Base-by-base conservation (phyloP, 2,888 invertebrate species). In the Timema cristinae region DNA sequence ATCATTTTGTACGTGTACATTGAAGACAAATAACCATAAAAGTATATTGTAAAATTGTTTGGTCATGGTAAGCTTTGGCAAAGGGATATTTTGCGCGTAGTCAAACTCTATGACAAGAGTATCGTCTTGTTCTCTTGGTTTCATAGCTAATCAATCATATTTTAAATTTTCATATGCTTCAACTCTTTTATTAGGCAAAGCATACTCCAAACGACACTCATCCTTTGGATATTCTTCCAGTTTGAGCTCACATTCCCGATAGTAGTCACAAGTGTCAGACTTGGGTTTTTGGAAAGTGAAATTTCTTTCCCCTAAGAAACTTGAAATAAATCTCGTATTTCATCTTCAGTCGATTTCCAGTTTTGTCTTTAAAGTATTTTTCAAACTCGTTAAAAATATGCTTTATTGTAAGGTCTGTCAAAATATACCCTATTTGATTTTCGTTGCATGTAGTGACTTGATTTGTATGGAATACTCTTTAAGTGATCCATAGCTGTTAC, bases 11-110 rank as follows among this genome's bases (percentile, higher is more conserved):
- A 56, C n/a, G 13, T 56, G 56, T 56, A 56, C 56, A 56, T 16
- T 15, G 16, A 56, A 56, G 15, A 56, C 15, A 16, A 56, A 56
- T 5, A 56, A 7, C 56, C 8, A 56, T 56, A 56, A 56, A 56
- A 56, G 56, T 16, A n/a, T 56, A n/a, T 56, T 56, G 56, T 56
- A 10, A 56, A 56, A 56, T 16, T 56, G 56, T 15, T n/a, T 15
- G 7, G 56, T 56, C 5, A 56, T 16, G n/a, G 56, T 56, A 10
- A 56, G 56, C 56, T 56, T 56, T 56, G 56, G 56, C 15, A 56
- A 16, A 56, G 56, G 56, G 16, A 6, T 2, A 56, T 56, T 56
- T 16, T 56, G 56, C n/a, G 56, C n/a, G 13, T 56, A 56, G 16
- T 56, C 13, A 6, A 56, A 56, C 56, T 56, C 56, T 8, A 56